Percentiles rank a stretch among this genome's conserved stretches.
These are phyloP conservation scores for Brachyalestes nurse DNA, from an alignment of 2,797 vertebrate species.

Conservation along the genomic window DNA sequence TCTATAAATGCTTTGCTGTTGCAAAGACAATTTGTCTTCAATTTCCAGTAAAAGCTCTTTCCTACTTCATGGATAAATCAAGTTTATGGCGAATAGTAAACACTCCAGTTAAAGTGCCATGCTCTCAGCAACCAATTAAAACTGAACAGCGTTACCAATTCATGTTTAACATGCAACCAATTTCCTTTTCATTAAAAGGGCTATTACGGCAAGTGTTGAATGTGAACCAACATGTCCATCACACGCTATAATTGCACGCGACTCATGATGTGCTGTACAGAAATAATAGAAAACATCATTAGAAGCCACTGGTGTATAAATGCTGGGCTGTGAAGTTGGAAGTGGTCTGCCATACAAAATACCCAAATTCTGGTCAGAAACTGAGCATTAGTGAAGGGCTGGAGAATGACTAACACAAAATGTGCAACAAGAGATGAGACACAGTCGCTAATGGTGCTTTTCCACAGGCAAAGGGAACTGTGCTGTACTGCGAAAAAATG, in stretches of 20 bases:
- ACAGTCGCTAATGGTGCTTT: too few species aligned
- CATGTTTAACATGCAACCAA: background rate
- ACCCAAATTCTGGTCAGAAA: too few species aligned
- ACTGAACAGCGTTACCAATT: background rate
- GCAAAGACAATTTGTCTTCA: background rate
- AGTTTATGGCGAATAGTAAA: background rate
- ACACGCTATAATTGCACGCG: background rate
- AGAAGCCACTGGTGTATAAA: too few species aligned
- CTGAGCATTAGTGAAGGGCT: too few species aligned
- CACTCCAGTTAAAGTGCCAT: background rate
- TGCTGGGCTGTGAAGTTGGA: too few species aligned
- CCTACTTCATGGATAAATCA: background rate
- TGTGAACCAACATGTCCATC: background rate
- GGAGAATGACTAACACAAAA: too few species aligned
- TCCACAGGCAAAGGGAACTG: too few species aligned
- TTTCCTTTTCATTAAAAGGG: constrained; percentile 1
- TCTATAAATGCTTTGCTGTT: background rate
- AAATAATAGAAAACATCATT: background rate
- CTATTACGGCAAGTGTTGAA: background rate
- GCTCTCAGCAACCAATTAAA: background rate
- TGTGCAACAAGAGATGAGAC: too few species aligned
- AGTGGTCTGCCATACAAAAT: too few species aligned
- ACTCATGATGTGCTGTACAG: background rate
- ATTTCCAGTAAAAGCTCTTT: background rate
- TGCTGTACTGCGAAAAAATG: too few species aligned